phyloP scores from a whole-genome alignment of 2,797 vertebrate genomes.

The Phoxinus dragarum region DNA sequence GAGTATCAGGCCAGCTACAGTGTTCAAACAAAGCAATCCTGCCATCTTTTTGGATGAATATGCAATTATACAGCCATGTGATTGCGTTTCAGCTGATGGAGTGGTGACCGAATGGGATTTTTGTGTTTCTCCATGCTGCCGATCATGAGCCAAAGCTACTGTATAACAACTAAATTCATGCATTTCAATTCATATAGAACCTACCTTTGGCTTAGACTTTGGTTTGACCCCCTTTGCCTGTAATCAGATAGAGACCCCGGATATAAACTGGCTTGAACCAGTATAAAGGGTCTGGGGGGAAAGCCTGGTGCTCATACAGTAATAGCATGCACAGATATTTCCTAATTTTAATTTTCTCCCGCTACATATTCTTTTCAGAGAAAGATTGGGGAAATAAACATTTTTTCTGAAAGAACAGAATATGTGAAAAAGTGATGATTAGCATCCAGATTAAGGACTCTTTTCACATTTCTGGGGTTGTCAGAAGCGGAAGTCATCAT shows the following conservation, averaged over 20 bases:
- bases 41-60: not conserved
- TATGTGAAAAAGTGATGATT: not conserved
- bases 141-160: constrained; percentile 38
- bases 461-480: not conserved
- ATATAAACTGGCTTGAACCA: constrained; percentile 57
- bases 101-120: not conserved
- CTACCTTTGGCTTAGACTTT: constrained; percentile 82
- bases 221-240: constrained; percentile 78
- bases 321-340: not conserved
- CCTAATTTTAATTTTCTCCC: not conserved
- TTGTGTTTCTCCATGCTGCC: constrained; percentile 25
- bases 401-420: not conserved
- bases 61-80: not conserved
- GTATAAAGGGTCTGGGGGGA: not conserved
- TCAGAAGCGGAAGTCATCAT: not conserved
- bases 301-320: not conserved
- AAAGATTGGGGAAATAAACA: not conserved
- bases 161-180: constrained; percentile 22
- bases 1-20: not conserved
- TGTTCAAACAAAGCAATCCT: not conserved
- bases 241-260: constrained; percentile 71
- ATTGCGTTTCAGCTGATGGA: constrained; percentile 6
- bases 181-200: constrained; percentile 45
- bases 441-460: not conserved
- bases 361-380: not conserved